Percentiles rank a stretch among this genome's conserved stretches.
phyloP scores from a whole-genome alignment of 2,113 vertebrate species.

The Chelonoidis abingdonii region DNA sequence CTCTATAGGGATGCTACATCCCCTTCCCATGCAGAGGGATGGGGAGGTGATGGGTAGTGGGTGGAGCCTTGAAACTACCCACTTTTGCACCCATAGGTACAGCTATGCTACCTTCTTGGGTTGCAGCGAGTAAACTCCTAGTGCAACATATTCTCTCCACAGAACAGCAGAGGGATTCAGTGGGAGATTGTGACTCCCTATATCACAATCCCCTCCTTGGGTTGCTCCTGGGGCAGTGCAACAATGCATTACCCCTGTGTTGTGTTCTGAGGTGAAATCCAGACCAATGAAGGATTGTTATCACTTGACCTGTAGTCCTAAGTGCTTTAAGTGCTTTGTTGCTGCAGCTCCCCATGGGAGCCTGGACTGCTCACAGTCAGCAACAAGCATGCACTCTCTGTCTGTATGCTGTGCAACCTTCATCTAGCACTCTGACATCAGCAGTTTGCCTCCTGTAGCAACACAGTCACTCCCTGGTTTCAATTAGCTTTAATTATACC shows the following conservation, averaged over 20 bases:
- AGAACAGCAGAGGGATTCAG: not conserved
- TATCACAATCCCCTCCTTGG: not conserved
- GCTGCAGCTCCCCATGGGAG: not conserved
- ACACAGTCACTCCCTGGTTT: not conserved
- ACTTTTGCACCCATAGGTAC: not conserved
- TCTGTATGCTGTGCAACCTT: not conserved
- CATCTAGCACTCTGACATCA: not conserved
- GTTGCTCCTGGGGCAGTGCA: too few relatives aligned
- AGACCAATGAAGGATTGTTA: not conserved
- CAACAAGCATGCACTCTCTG: not conserved
- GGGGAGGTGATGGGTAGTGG: not conserved
- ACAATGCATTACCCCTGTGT: not conserved
- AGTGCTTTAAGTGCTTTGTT: not conserved
- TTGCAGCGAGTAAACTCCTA: fast-evolving
- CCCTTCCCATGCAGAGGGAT: not conserved
- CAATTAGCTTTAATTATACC: not conserved
- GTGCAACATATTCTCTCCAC: not conserved
- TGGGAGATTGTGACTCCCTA: not conserved
- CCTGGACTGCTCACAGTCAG: not conserved
- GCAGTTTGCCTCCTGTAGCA: not conserved
- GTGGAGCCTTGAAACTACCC: not conserved
- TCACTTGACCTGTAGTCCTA: not conserved
- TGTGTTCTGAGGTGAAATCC: not conserved
- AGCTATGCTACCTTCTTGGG: not conserved
- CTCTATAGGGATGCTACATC: not conserved